Conservation (phyloP, 2,797 vertebrate species). For the Bufotes viridis region DNA sequence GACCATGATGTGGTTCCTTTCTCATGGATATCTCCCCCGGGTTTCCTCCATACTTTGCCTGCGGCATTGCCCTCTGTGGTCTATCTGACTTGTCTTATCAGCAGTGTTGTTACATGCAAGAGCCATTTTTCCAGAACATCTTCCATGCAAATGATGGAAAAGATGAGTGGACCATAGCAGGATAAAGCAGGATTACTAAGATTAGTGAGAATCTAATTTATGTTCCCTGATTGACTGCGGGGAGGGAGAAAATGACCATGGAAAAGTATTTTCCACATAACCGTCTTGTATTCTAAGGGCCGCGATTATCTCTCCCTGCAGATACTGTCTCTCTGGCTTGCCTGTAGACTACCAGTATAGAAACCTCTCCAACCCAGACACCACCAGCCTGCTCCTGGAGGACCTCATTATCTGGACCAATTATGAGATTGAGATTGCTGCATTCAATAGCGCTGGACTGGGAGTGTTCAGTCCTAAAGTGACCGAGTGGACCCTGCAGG, state of each 20-base stretch:
- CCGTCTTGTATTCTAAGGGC: background rate
- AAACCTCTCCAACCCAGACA: constrained; percentile 91
- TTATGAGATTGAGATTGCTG: constrained; percentile 97
- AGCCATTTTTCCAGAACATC: background rate
- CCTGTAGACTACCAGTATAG: constrained; percentile 95
- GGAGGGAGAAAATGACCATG: background rate
- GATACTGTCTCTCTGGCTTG: constrained; percentile 92
- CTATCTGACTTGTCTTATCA: too few species aligned
- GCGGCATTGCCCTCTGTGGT: too few species aligned
- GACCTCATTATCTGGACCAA: constrained; percentile 99
- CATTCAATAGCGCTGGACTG: constrained; percentile 92
- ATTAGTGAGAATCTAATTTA: constrained; percentile 1
- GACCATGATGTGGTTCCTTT: too few species aligned
- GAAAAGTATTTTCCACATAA: background rate
- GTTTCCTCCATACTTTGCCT: too few species aligned
- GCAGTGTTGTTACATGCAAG: background rate
- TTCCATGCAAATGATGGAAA: constrained; percentile 18
- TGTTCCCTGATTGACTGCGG: background rate
- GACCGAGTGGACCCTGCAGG: constrained; percentile 96
- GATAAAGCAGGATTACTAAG: background rate
- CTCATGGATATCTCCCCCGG: too few species aligned
- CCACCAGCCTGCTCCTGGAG: constrained; percentile 92
- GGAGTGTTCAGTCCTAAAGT: constrained; percentile 93
- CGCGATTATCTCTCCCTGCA: constrained; percentile 64
- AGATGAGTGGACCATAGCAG: background rate